These are phyloP conservation scores for Dipodomys merriami DNA, from an alignment of 2,113 vertebrate species.

Conservation along the genomic window DNA sequence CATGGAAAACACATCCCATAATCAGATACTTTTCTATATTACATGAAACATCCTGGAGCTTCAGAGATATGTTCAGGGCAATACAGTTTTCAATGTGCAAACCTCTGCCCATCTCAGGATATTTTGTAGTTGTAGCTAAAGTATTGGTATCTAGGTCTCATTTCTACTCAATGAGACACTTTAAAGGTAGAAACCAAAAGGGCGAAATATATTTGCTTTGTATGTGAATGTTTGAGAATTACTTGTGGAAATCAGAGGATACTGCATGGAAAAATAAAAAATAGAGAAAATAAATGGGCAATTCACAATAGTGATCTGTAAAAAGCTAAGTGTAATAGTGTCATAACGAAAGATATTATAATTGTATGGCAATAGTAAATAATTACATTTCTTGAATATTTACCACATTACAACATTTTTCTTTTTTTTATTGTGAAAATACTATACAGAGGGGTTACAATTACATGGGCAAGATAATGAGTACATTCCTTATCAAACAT, in stretches of 20 bases:
- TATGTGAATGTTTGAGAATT: neutral
- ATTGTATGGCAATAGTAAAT: neutral
- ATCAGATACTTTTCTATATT: neutral
- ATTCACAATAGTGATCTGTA: neutral
- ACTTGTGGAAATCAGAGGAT: neutral
- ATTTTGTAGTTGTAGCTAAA: neutral
- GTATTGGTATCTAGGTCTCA: neutral
- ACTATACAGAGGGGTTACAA: no score
- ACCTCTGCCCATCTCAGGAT: neutral
- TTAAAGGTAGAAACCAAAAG: neutral
- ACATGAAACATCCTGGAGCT: neutral
- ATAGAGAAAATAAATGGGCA: neutral
- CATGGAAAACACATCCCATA: slow-evolving; percentile 6
- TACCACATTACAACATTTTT: neutral
- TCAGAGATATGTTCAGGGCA: slow-evolving; percentile 29
- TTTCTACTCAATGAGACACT: neutral
- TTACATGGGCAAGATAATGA: no score
- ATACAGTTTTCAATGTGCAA: neutral
- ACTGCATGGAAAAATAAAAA: neutral
- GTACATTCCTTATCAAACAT: no score
- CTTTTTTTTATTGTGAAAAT: no score
- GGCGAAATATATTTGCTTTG: neutral
- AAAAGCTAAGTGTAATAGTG: neutral
- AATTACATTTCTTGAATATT: neutral
- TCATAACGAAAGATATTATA: neutral